Base-by-base conservation (phyloP, 1,140 invertebrate species). In the Zaprionus kolodkinae region DNA sequence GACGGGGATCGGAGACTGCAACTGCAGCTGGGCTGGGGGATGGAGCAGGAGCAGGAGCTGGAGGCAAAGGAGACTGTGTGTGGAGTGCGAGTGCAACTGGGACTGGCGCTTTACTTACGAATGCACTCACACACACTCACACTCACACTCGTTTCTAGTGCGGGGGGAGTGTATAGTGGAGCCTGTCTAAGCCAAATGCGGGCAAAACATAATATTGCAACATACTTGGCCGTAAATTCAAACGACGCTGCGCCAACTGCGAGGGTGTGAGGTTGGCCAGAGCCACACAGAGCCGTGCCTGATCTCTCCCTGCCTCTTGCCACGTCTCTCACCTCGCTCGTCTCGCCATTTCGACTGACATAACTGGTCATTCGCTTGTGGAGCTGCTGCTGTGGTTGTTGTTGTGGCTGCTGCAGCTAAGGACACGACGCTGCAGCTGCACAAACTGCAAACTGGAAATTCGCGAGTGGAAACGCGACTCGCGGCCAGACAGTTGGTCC, bases 371-470 rank as follows among this genome's bases (percentile, higher is more conserved):
- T 89, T 89, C 85, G 84, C 84, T 81, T 80, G 82, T 70, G 38
- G 15, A 66, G 70, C 66, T 69, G 77, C 48, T 21, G 62, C 63
- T 54, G 27, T 1, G 59, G 78, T n/a, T n/a, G n/a, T n/a, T n/a
- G n/a, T n/a, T n/a, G n/a, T n/a, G n/a, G 70, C 66, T 69, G 77
- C 65, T 74, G 73, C 71, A 75, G 63, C 78, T 88, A 87, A 87
- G 85, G 84, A 88, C 85, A 89, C 77, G 75, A 68, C 73, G 73
- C 72, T 87, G 84, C 84, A 88, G 84, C 84, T 88, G 84, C 84
- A 89, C 55, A 88, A 88, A 88, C 84, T 88, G 88, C 55, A 88
- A 88, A 88, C 84, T 88, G 85, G 84, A 89, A 88, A 87, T 80
- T 84, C 84, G 77, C 72, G 68, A 88, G 83, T 88, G 82, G 84